These are phyloP conservation scores for Blastomussa wellsi DNA, from an alignment of 92 coral and sea anemone genomes.

Conservation along the genomic window DNA sequence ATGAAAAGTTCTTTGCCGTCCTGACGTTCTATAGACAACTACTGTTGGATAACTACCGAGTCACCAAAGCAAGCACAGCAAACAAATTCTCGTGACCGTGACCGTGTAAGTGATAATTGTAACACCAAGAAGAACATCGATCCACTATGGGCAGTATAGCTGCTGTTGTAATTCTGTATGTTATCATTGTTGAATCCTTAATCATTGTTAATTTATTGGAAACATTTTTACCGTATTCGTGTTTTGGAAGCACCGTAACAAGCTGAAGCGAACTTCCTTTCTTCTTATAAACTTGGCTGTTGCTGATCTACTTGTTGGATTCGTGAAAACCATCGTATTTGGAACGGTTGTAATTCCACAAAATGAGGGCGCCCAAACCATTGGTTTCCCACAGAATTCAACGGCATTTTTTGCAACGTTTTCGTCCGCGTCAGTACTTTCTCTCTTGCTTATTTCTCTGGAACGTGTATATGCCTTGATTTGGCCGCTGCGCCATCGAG, in stretches of 20 bases:
- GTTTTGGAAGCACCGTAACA: conserved; percentile 5
- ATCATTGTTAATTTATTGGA: neutral
- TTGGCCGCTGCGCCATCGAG: no score
- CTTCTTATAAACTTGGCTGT: conserved; percentile 5
- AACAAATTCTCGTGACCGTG: no score
- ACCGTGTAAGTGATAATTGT: no score
- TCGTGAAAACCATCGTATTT: neutral
- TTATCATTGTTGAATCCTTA: neutral
- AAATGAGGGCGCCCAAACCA: neutral
- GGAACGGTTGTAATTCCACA: neutral
- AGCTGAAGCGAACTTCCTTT: conserved; percentile 6
- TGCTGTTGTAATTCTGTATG: neutral
- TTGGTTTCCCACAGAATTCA: no score
- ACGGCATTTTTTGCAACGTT: no score
- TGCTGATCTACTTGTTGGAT: conserved; percentile 17
- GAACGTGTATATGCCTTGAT: no score
- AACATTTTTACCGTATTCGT: conserved; percentile 3
- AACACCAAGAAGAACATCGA: neutral
- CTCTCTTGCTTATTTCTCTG: no score
- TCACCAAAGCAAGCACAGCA: neutral
- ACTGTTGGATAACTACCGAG: no score
- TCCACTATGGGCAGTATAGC: neutral
- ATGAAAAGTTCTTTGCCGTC: no score
- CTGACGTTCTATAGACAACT: no score
- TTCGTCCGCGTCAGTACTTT: no score